Percentiles rank a stretch among this genome's conserved stretches.
These are phyloP conservation scores for Melipona beecheii DNA, from an alignment of 2,888 invertebrate species.

Conservation along the genomic window DNA sequence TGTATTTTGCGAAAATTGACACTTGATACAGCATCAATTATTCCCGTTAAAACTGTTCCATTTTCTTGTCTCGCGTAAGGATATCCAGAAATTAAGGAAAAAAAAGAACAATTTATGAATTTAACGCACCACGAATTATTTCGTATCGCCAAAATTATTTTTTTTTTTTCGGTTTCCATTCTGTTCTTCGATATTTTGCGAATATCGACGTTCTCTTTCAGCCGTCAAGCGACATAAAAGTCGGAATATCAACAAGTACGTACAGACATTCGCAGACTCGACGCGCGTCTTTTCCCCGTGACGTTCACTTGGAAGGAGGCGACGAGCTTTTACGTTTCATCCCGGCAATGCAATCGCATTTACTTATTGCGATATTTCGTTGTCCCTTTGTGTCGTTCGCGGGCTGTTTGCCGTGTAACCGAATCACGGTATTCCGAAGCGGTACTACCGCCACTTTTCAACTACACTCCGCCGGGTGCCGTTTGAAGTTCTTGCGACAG, in stretches of 20 bases:
- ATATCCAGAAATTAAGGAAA: not conserved
- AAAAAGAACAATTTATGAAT: not conserved
- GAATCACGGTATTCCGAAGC: not conserved
- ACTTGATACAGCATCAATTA: too few relatives aligned
- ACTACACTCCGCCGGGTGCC: not conserved
- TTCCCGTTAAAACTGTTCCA: too few relatives aligned
- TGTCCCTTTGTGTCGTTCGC: not conserved
- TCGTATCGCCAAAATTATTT: too few relatives aligned
- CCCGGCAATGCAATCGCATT: slow-evolving; percentile 13
- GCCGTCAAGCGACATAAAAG: not conserved
- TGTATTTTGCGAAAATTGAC: too few relatives aligned
- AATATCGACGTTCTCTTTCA: too few relatives aligned
- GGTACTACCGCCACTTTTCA: not conserved
- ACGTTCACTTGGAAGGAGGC: slow-evolving; percentile 30
- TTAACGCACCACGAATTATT: not conserved
- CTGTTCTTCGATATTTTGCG: too few relatives aligned
- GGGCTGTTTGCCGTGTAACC: not conserved
- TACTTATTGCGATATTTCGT: slow-evolving; percentile 38
- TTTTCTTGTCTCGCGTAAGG: too few relatives aligned
- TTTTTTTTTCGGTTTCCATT: too few relatives aligned
- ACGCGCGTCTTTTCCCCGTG: not conserved
- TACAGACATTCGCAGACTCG: not conserved
- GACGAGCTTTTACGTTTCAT: slow-evolving; percentile 46
- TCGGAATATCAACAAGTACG: not conserved
- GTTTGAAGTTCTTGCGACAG: slow-evolving; percentile 1